phyloP scores from a whole-genome alignment of 2,113 vertebrate genomes.

The Lutjanus erythropterus region DNA sequence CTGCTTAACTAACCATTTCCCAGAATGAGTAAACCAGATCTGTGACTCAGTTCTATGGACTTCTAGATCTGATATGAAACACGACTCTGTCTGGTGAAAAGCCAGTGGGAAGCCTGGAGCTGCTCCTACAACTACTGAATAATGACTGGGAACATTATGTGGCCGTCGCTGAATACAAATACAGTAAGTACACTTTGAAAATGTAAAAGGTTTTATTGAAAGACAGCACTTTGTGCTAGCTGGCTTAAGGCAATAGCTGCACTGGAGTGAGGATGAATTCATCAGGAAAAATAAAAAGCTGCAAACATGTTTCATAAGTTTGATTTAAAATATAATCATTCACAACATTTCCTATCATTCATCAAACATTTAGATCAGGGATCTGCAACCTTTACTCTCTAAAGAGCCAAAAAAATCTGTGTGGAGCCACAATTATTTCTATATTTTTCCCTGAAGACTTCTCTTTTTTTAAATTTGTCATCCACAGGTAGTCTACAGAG shows the following conservation, averaged over 20 bases:
- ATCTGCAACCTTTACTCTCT: conserved; percentile 25
- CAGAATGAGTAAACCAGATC: conserved; percentile 49
- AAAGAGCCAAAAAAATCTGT: too few relatives aligned
- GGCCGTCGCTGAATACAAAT: not conserved
- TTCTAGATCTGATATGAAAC: conserved; percentile 33
- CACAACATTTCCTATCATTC: not conserved
- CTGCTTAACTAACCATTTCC: conserved; percentile 38
- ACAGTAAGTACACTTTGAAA: conserved; percentile 15
- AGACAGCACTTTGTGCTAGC: conserved; percentile 23
- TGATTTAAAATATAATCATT: not conserved
- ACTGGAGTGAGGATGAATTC: not conserved
- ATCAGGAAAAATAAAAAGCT: not conserved
- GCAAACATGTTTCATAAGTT: not conserved
- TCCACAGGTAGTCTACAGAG: too few relatives aligned
- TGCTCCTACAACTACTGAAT: conserved; percentile 15
- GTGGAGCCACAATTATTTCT: too few relatives aligned
- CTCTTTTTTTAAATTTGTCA: too few relatives aligned
- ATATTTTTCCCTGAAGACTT: too few relatives aligned
- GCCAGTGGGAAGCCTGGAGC: not conserved
- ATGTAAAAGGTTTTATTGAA: conserved; percentile 57
- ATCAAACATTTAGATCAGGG: too few relatives aligned
- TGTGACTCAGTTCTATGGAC: not conserved
- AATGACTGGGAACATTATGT: conserved; percentile 1
- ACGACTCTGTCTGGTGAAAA: not conserved
- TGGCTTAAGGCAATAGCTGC: conserved; percentile 21